Conservation (phyloP, 2,113 vertebrate genomes). For the Eurystomus gularis region DNA sequence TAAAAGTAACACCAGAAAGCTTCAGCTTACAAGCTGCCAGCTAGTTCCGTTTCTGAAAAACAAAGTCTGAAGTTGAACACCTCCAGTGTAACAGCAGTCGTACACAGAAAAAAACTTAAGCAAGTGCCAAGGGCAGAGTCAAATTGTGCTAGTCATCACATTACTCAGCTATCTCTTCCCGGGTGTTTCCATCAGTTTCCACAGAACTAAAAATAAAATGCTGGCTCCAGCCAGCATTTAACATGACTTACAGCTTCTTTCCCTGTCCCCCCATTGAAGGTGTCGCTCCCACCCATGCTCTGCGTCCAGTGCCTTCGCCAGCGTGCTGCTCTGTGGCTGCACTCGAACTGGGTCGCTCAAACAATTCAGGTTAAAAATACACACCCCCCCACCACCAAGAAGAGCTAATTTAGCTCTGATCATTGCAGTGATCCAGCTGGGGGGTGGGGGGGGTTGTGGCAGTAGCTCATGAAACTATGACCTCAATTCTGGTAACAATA, state of each 20-base stretch:
- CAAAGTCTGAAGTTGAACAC: neutral
- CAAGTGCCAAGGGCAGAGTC: neutral
- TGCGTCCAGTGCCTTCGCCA: neutral
- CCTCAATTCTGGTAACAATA: neutral
- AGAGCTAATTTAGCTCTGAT: neutral
- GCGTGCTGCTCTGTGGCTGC: accelerated
- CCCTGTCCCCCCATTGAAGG: accelerated
- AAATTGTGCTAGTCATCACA: neutral
- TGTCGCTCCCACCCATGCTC: neutral
- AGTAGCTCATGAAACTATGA: neutral
- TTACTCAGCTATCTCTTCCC: neutral
- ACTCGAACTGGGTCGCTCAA: neutral
- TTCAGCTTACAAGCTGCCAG: neutral
- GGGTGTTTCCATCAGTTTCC: neutral
- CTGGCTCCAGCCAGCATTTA: neutral
- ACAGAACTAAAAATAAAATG: neutral
- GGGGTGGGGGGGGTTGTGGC: neutral
- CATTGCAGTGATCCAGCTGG: neutral
- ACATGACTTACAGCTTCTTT: neutral
- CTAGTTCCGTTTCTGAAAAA: neutral
- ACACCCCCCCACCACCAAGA: neutral
- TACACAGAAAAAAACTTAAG: neutral
- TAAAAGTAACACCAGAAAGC: neutral
- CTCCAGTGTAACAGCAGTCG: neutral
- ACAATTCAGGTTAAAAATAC: neutral